Evolutionary conservation across 2,888 invertebrate genomes (phyloP).

Genomic region (Ephialtes manifestator): DNA sequence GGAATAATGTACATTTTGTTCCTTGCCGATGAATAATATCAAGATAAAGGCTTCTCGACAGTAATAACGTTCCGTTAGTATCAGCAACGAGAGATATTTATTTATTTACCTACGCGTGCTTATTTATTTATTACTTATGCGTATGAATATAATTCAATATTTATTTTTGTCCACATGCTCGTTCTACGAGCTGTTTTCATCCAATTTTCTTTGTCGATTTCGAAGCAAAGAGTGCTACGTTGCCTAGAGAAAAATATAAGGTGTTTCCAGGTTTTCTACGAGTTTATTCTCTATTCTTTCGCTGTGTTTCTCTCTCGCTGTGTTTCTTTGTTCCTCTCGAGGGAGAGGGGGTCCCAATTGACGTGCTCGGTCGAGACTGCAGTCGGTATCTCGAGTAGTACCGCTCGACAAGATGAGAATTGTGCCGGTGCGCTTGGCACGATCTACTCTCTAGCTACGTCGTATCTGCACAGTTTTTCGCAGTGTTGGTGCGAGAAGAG

Average conservation of each 20-base stretch:
- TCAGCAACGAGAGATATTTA: not conserved
- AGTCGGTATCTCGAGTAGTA: constrained; percentile 38
- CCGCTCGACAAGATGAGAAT: constrained; percentile 51
- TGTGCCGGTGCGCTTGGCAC: constrained; percentile 35
- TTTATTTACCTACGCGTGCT: not conserved
- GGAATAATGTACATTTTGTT: not conserved
- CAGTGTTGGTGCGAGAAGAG: not conserved
- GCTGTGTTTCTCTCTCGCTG: not conserved
- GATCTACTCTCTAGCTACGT: not conserved
- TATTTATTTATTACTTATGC: not conserved
- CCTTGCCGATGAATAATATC: not conserved
- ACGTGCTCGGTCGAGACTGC: constrained; percentile 28
- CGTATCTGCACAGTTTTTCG: not conserved
- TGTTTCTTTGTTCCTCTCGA: constrained; percentile 17
- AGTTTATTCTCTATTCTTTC: constrained; percentile 27
- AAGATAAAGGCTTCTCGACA: too few relatives aligned
- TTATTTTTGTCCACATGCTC: not conserved
- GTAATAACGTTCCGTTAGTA: not conserved
- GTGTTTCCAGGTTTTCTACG: not conserved
- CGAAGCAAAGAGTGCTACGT: not conserved
- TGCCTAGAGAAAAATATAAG: constrained; percentile 5
- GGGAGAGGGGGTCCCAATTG: constrained; percentile 32
- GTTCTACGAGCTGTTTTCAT: not conserved
- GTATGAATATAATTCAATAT: not conserved
- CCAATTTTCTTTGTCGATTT: constrained; percentile 25